Evolutionary conservation across 2,113 vertebrate genomes (phyloP), one percentile per base, ranked within the genome.

Genomic region (Cephalopholis sonnerati): DNA sequence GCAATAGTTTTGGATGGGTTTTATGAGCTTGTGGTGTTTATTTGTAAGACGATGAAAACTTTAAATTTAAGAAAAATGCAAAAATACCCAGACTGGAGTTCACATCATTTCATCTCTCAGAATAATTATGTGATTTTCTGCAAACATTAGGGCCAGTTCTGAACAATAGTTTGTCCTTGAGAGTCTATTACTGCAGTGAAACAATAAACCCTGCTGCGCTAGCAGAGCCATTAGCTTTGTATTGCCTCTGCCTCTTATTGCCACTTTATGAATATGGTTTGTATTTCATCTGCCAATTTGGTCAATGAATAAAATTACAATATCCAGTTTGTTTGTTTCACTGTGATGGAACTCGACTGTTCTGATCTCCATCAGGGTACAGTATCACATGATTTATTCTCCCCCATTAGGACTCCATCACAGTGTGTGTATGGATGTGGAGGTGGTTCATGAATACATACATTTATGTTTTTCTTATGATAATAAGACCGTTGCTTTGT

Each of bases 291-390:
- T 87, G 90, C 70, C 86, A 91, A 83, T 92, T 89, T 91, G 68
- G 66, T 84, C 82, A 82, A 89, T 93, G 84, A 92, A 94, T 92
- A 91, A 88, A 92, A 92, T 93, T 83, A 90, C 64, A 85, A 80
- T 91, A 75, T 85, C 66, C 55, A 32, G 61, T 82, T 63, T 68
- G 54, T 76, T 79, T 68, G 16, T 71, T 51, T 77, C 64, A 68
- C 48, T 67, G 72, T 79, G 82, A 87, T 82, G 64, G 77, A 85
- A 75, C 44, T 9, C 11, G 22, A 54, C 44, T 74, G 32, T 39
- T 81, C 17, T 79, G 74, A 79, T 80, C 29, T 65, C 32, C 72
- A 48, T 62, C 73, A 59, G 77, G 69, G 41, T 41, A 63, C 57
- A 17, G n/a, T 36, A 46, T 62, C n/a, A 41, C 24, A 36, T 73